Percentiles rank a stretch among this genome's conserved stretches.
Evolutionary conservation across 2,113 vertebrate species (phyloP).

Genomic region (Gnathonemus longibarbis): DNA sequence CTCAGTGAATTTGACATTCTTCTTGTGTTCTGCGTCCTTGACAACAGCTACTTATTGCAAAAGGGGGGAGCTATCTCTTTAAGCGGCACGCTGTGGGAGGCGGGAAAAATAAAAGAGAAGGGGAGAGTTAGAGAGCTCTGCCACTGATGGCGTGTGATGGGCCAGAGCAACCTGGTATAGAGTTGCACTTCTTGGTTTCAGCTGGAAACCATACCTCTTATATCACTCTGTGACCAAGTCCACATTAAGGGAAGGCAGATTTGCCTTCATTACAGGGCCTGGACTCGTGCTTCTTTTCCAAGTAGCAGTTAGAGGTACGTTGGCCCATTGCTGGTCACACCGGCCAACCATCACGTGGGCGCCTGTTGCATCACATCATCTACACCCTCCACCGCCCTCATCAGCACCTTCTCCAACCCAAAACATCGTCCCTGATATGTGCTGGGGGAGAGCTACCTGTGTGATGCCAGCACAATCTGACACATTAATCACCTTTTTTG

Average conservation of each 20-base stretch:
- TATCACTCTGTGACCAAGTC: not conserved
- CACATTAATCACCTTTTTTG: conserved; percentile 19
- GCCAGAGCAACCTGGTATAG: not conserved
- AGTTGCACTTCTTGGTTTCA: not conserved
- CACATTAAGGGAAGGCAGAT: not conserved
- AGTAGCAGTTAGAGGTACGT: not conserved
- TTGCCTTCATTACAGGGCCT: not conserved
- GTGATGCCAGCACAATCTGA: conserved; percentile 18
- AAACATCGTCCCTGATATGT: not conserved
- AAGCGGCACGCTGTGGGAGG: not conserved
- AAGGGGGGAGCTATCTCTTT: not conserved
- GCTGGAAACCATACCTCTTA: not conserved
- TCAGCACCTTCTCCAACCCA: not conserved
- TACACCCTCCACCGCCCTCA: not conserved
- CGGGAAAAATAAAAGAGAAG: not conserved
- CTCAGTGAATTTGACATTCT: not conserved
- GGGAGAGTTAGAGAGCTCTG: not conserved
- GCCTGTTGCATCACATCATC: not conserved
- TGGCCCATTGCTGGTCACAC: not conserved
- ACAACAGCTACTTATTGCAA: not conserved
- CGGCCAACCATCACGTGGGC: not conserved
- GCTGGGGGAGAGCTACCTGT: not conserved
- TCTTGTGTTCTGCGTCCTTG: not conserved
- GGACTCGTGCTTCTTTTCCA: not conserved
- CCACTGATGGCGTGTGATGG: not conserved